phyloP scores from a whole-genome alignment of 1,140 invertebrate genomes.

The Holcopasites calliopsidis region DNA sequence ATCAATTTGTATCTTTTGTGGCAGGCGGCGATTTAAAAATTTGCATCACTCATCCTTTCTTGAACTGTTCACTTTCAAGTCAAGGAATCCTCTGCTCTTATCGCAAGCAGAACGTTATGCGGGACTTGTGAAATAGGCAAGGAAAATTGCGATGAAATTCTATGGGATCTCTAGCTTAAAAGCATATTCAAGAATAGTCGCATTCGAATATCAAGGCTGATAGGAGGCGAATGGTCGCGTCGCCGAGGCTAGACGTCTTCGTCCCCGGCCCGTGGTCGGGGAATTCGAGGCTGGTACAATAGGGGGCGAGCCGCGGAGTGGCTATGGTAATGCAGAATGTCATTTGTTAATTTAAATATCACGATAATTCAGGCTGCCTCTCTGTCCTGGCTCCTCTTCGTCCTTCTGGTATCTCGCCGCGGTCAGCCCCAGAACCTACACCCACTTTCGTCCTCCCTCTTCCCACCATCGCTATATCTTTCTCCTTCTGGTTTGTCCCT shows the following conservation, averaged over 20 bases:
- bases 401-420: conserved; percentile 27
- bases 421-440: conserved; percentile 39
- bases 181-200: no score
- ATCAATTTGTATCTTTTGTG: no score
- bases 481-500: not conserved
- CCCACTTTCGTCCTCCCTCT: conserved; percentile 52
- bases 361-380: conserved; percentile 73
- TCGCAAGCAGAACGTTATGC: no score
- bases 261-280: conserved; percentile 51
- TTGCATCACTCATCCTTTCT: no score
- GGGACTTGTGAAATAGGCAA: no score
- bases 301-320: conserved; percentile 57
- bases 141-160: no score
- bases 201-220: conserved; percentile 9
- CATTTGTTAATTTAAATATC: conserved; percentile 77
- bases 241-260: conserved; percentile 58
- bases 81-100: no score
- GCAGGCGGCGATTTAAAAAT: no score
- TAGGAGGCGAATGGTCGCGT: conserved; percentile 10
- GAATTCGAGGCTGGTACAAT: conserved; percentile 63
- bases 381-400: conserved; percentile 37
- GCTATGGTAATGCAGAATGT: conserved; percentile 73
- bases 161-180: no score
- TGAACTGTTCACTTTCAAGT: no score
- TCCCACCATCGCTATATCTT: conserved; percentile 2